Evolutionary conservation across 2,113 vertebrate species (phyloP), one percentile per base, ranked within the genome.

Genomic region (Lampris megalopsis): DNA sequence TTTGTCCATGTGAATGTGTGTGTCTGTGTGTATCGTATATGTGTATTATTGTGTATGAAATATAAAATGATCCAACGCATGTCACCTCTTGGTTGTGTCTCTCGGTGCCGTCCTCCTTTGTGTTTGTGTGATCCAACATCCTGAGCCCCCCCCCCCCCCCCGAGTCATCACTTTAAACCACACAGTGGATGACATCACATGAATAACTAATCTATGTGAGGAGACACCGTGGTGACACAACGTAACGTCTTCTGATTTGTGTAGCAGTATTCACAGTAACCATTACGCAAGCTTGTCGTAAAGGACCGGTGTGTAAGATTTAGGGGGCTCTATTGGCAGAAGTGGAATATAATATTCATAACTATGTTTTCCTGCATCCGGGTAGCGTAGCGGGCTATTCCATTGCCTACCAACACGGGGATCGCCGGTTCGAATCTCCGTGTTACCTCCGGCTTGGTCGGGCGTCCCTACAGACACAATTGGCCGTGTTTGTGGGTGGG

Each of bases 1-100:
- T 84, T 89, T 72, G 60, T 75, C 45, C 71, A 50, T 75, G 81
- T 89, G 71, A 70, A 62, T 68, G 81, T 72, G 77, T 71, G 79
- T 68, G 75, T 83, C 13, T 56, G 47, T 79, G 79, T 64, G 53
- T 63, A 47, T 58, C 53, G 75, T 71, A 49, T 82, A 77, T 69
- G 76, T 75, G 62, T 75, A 8, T 40, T 1, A 42, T 40, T 54
- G 68, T 50, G 11, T 59, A 57, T 48, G 43, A 71, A 73, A 75
- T 75, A 63, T 3, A 57, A 47, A 50, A n/a, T 49, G n/a, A 57
- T 64, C 41, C 64, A 65, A 78, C 76, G 73, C 13, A 2, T 79
- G 84, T 42, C 49, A 42, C 56, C 59, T 65, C 6, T 42, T 60
- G 66, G 41, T 69, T 70, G 56, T 35, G 61, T 52, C 6, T 9